A percentile compares a stretch with the other conserved stretches of the same genome.
These are phyloP conservation scores for Drosophila neotestacea DNA, from an alignment of 2,888 invertebrate genomes.

Conservation along the genomic window DNA sequence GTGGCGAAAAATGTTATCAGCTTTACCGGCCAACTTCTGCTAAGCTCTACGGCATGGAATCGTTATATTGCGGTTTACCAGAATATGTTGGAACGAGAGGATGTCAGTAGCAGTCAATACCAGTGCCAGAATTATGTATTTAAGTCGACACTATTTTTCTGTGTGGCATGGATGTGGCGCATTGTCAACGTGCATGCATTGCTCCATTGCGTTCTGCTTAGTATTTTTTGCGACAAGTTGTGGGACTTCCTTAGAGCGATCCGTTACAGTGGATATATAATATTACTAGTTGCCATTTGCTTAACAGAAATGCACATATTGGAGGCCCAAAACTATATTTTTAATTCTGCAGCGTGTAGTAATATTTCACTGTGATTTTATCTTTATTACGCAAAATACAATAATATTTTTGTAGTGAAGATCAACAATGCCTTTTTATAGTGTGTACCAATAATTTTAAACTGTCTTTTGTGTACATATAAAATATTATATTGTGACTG, in stretches of 20 bases:
- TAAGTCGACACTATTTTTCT: slow-evolving; percentile 90
- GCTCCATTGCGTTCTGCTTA: slow-evolving; percentile 90
- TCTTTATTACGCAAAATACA: slow-evolving; percentile 68
- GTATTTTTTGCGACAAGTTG: slow-evolving; percentile 92
- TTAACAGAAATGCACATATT: slow-evolving; percentile 90
- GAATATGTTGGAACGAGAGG: slow-evolving; percentile 89
- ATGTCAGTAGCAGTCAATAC: slow-evolving; percentile 86
- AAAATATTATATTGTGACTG: slow-evolving; percentile 46
- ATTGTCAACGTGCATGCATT: slow-evolving; percentile 92
- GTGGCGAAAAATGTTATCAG: slow-evolving; percentile 88
- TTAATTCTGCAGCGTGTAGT: slow-evolving; percentile 85
- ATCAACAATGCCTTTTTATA: slow-evolving; percentile 59
- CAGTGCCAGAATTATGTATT: slow-evolving; percentile 88
- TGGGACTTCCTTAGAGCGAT: slow-evolving; percentile 91
- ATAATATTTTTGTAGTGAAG: slow-evolving; percentile 77
- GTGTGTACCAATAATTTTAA: slow-evolving; percentile 55
- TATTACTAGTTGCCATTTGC: slow-evolving; percentile 89
- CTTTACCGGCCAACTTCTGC: slow-evolving; percentile 89
- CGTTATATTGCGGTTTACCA: slow-evolving; percentile 93
- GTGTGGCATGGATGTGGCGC: slow-evolving; percentile 91
- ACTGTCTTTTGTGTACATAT: slow-evolving; percentile 49
- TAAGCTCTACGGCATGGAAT: slow-evolving; percentile 93
- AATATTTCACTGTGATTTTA: slow-evolving; percentile 85
- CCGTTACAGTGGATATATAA: slow-evolving; percentile 90
- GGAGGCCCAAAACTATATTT: slow-evolving; percentile 87